Evolutionary conservation across 1,140 invertebrate genomes (phyloP).

Genomic region (Microplitis mediator): DNA sequence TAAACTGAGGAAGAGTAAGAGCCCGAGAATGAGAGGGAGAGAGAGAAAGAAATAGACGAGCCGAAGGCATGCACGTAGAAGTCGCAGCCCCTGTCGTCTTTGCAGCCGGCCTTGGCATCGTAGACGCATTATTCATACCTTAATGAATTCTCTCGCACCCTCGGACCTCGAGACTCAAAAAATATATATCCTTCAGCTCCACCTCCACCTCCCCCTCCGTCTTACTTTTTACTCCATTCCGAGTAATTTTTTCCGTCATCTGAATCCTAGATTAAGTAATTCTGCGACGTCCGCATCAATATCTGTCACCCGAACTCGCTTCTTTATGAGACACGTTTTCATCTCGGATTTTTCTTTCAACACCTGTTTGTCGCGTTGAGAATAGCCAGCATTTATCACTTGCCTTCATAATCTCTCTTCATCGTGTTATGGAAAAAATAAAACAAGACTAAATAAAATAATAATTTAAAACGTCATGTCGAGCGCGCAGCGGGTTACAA

Average conservation of each 20-base stretch:
- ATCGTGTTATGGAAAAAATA: too few species aligned
- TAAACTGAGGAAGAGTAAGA: too few species aligned
- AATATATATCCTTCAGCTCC: not conserved
- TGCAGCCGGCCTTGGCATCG: conserved; percentile 56
- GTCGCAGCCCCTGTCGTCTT: conserved; percentile 40
- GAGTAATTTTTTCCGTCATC: not conserved
- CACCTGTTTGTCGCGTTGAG: not conserved
- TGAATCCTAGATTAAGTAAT: conserved; percentile 4
- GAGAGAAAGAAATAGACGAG: conserved; percentile 28
- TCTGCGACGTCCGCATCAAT: not conserved
- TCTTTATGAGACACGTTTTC: not conserved
- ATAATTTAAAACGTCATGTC: too few species aligned
- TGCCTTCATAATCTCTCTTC: too few species aligned
- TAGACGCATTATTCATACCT: conserved; percentile 63
- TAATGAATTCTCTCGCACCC: conserved; percentile 57
- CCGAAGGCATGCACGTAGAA: conserved; percentile 50
- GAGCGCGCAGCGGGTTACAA: too few species aligned
- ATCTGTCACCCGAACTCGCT: not conserved
- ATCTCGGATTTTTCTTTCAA: not conserved
- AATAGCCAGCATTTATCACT: not conserved
- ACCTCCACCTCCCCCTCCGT: not conserved
- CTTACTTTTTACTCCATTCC: not conserved
- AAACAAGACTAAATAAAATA: too few species aligned
- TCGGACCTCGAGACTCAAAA: conserved; percentile 5
- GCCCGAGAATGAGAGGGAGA: not conserved